Evolutionary conservation across 1,140 invertebrate genomes (phyloP).

Genomic region (Diorhabda elongata): DNA sequence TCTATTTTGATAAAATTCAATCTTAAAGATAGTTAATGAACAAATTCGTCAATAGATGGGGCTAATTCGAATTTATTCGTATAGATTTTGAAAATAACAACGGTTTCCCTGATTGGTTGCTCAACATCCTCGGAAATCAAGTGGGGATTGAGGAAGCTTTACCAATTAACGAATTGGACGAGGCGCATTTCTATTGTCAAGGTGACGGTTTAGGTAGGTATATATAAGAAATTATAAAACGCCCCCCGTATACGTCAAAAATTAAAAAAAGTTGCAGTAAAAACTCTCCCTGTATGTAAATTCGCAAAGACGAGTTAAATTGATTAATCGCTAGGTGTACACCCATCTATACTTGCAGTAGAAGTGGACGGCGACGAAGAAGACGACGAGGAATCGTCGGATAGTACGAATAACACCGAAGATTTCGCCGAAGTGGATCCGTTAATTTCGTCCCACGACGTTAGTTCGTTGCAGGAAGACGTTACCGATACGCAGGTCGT

Average conservation of each 20-base stretch:
- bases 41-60: too few species aligned
- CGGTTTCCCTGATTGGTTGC: constrained; percentile 43
- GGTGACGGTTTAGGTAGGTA: constrained; percentile 44
- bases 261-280: too few species aligned
- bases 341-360: constrained; percentile 40
- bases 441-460: constrained; percentile 22
- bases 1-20: too few species aligned
- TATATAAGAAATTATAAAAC: background rate
- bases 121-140: constrained; percentile 41
- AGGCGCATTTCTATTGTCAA: constrained; percentile 44
- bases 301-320: too few species aligned
- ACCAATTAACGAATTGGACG: constrained; percentile 21
- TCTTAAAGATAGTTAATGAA: too few species aligned
- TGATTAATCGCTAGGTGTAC: constrained; percentile 35
- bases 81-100: constrained; percentile 11
- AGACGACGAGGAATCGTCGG: constrained; percentile 27
- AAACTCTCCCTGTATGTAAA: too few species aligned
- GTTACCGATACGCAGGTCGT: background rate
- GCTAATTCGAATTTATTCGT: too few species aligned
- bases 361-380: constrained; percentile 37
- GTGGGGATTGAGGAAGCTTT: constrained; percentile 7
- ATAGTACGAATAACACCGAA: constrained; percentile 26
- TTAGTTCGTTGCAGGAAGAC: constrained; percentile 28
- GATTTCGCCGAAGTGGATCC: constrained; percentile 29
- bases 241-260: too few species aligned